Percentiles rank a stretch among this genome's conserved stretches.
These are phyloP conservation scores for Numenius phaeopus DNA, from an alignment of 2,797 vertebrate species.

Conservation along the genomic window DNA sequence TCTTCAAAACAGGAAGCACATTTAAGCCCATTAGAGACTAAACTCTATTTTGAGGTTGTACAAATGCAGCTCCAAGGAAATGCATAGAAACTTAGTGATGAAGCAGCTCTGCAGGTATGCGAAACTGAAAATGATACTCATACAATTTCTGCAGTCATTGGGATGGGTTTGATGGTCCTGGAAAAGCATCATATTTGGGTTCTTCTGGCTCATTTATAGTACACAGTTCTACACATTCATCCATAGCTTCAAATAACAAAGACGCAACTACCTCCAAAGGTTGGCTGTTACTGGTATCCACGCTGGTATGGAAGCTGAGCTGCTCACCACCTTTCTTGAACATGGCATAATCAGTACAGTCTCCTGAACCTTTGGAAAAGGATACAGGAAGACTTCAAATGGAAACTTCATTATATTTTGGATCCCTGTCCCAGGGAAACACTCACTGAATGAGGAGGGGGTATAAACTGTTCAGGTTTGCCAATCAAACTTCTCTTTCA, in stretches of 20 bases:
- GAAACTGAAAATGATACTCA: not conserved
- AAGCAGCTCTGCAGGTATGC: not conserved
- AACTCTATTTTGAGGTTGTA: not conserved
- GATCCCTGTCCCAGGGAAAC: not conserved
- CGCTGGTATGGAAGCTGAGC: not conserved
- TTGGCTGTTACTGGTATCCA: not conserved
- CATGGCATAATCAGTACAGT: fast-evolving
- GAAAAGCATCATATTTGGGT: not conserved
- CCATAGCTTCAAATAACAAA: not conserved
- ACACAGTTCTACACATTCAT: fast-evolving
- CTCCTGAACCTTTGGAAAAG: not conserved
- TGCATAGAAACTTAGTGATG: not conserved
- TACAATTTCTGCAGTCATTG: not conserved
- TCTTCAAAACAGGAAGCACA: not conserved
- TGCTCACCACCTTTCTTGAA: not conserved
- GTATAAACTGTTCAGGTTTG: not conserved
- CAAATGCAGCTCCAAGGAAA: not conserved
- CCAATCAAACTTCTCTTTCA: not conserved
- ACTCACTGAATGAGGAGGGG: no score
- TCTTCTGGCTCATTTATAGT: not conserved
- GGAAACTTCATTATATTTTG: not conserved
- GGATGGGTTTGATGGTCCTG: not conserved
- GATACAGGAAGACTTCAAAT: not conserved
- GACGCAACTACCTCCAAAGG: not conserved
- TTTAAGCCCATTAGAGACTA: not conserved